Evolutionary conservation across 2,888 invertebrate species (phyloP), one percentile per base, ranked within the genome.

Genomic region (Agrilus cyanescens): DNA sequence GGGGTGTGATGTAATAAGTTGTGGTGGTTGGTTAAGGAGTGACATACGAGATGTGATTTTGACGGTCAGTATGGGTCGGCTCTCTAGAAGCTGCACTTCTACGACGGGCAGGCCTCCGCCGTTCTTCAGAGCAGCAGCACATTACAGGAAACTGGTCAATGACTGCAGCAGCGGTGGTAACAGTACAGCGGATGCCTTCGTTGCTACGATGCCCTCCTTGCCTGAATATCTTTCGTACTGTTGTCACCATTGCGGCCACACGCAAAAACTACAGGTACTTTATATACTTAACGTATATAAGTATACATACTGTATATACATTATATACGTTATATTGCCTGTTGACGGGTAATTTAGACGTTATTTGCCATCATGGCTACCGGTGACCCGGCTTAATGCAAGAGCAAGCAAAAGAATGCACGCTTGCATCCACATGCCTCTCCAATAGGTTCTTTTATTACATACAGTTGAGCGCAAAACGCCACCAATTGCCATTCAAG

Each of bases 211-310:
- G 63, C 72, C 73, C 32, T 65, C 69, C 20, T 57, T 73, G 45
- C 72, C 73, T 51, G 73, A 75, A 54, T 74, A 73, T 58, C 63
- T 75, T 58, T 74, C 74, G 43, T 75, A 75, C 59, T 74, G 73
- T 54, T 76, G 76, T 61, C 71, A 72, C 56, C 73, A 73, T 54
- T 76, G 76, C 55, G 75, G 76, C 46, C 75, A 75, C 61, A 71
- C 70, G 56, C 75, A 75, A 58, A 73, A 73, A 57, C 58, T 75
- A 49, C 69, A 74, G 73, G 75, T 74, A 67, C 13, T 33, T 42
- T 14, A 32, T 62, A 60, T 39, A 32, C 10, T 36, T 18, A 18
- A 12, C 10, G 31, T 31, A 14, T 31, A n/a, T 32, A 13, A 25
- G 2, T 40, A 41, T 44, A 49, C 46, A n/a, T n/a, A n/a, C n/a